A percentile compares a stretch with the other conserved stretches of the same genome.
These are phyloP conservation scores for Pollimyrus isidori DNA, from an alignment of 2,113 vertebrate genomes.

Conservation along the genomic window DNA sequence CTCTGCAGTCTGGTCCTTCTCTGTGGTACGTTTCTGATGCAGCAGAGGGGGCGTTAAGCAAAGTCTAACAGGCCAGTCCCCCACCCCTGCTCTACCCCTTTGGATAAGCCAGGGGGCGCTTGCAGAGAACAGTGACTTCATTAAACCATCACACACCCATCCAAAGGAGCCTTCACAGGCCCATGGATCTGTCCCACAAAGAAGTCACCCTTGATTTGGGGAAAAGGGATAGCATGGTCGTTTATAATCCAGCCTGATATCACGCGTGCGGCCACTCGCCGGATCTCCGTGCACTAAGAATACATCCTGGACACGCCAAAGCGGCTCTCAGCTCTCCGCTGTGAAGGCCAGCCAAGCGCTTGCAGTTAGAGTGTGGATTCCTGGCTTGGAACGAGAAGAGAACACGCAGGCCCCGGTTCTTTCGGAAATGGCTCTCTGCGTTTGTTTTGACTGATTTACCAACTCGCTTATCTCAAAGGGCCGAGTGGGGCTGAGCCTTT, in stretches of 20 bases:
- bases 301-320: slow-evolving; percentile 21
- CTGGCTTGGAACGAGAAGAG: slow-evolving; percentile 24
- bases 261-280: not conserved
- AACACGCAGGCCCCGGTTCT: slow-evolving; percentile 4
- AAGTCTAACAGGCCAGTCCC: slow-evolving; percentile 16
- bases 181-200: slow-evolving; percentile 31
- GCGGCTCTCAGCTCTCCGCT: slow-evolving; percentile 28
- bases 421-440: slow-evolving; percentile 20
- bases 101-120: not conserved
- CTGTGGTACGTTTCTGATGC: slow-evolving; percentile 9
- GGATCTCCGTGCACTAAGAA: not conserved
- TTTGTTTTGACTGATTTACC: slow-evolving; percentile 45
- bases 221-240: not conserved
- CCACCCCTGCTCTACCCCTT: not conserved
- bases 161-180: slow-evolving; percentile 42
- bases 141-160: slow-evolving; percentile 43
- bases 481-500: slow-evolving; percentile 42
- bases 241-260: slow-evolving; percentile 2
- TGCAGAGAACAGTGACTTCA: slow-evolving; percentile 35
- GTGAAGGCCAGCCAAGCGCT: slow-evolving; percentile 33
- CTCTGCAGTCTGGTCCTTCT: slow-evolving; percentile 32
- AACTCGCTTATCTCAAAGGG: slow-evolving; percentile 44
- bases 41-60: not conserved
- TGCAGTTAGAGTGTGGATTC: slow-evolving; percentile 31
- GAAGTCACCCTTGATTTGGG: slow-evolving; percentile 25